Conservation (phyloP, 2,888 invertebrate species). For the Metopia argyrocephala region DNA sequence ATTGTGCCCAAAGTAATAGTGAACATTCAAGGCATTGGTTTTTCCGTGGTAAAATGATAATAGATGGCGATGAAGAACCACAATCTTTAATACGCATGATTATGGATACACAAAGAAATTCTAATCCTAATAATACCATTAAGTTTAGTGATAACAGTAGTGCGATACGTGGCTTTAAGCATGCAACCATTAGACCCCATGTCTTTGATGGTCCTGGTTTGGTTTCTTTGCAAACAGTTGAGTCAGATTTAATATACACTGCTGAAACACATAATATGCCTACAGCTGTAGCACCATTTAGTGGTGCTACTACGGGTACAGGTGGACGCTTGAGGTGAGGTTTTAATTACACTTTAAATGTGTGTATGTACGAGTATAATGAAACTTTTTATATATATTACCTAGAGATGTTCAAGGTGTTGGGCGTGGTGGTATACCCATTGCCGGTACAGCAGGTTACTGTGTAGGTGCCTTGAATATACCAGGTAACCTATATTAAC, state of each 20-base stretch:
- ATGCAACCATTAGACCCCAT: slow-evolving; percentile 84
- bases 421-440: slow-evolving; percentile 94
- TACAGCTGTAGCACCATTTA: slow-evolving; percentile 97
- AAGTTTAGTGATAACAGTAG: slow-evolving; percentile 98
- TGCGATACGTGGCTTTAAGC: slow-evolving; percentile 91
- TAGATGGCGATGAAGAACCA: slow-evolving; percentile 88
- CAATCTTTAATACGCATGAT: slow-evolving; percentile 95
- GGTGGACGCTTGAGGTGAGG: slow-evolving; percentile 89
- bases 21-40: slow-evolving; percentile 99
- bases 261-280: slow-evolving; percentile 99
- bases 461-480: slow-evolving; percentile 95
- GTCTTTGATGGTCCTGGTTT: slow-evolving; percentile 81
- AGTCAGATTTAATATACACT: slow-evolving; percentile 95
- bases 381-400: not conserved
- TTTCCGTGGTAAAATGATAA: slow-evolving; percentile 93
- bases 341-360: not conserved
- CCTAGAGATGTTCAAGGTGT: slow-evolving; percentile 94
- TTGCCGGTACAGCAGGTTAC: slow-evolving; percentile 98
- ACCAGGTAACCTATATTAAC: slow-evolving; percentile 86
- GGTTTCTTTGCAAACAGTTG: slow-evolving; percentile 81
- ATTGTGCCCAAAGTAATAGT: slow-evolving; percentile 98
- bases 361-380: not conserved
- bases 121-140: slow-evolving; percentile 96
- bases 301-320: slow-evolving; percentile 98
- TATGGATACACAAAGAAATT: slow-evolving; percentile 89